Conservation (phyloP, 2,113 vertebrate genomes). For the Cololabis saira region DNA sequence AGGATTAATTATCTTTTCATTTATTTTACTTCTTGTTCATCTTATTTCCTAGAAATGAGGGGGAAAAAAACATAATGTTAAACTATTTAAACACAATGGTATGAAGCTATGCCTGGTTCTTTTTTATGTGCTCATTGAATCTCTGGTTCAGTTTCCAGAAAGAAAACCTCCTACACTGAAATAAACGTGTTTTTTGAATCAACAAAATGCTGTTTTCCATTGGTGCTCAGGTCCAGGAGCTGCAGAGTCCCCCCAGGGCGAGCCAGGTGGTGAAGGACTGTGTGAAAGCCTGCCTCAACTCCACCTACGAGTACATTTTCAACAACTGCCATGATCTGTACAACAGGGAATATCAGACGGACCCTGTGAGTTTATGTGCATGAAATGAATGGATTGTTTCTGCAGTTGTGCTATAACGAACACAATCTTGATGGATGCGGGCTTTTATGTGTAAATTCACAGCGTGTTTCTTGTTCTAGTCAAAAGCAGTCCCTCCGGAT, state of each 20-base stretch:
- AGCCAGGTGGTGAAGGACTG: conserved; percentile 98
- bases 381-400: not conserved
- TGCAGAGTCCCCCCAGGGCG: conserved; percentile 94
- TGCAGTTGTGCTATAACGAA: not conserved
- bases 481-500: conserved; percentile 91
- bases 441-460: not conserved
- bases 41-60: no score
- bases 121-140: conserved; percentile 15
- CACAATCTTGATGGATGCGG: not conserved
- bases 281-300: conserved; percentile 96
- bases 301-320: conserved; percentile 97
- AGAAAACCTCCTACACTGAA: conserved; percentile 18
- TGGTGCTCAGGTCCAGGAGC: conserved; percentile 90
- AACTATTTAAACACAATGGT: not conserved
- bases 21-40: no score
- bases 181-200: conserved; percentile 16
- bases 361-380: conserved; percentile 83
- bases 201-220: conserved; percentile 22
- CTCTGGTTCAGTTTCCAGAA: conserved; percentile 15
- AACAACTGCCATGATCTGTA: conserved; percentile 98
- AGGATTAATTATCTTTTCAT: conserved; percentile 4
- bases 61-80: no score
- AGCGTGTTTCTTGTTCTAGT: conserved; percentile 72
- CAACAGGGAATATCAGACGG: conserved; percentile 94
- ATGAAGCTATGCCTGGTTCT: conserved; percentile 15